A percentile compares a stretch with the other conserved stretches of the same genome.
Conservation (phyloP, 1,140 invertebrate genomes). For the Ganaspis sp. region DNA sequence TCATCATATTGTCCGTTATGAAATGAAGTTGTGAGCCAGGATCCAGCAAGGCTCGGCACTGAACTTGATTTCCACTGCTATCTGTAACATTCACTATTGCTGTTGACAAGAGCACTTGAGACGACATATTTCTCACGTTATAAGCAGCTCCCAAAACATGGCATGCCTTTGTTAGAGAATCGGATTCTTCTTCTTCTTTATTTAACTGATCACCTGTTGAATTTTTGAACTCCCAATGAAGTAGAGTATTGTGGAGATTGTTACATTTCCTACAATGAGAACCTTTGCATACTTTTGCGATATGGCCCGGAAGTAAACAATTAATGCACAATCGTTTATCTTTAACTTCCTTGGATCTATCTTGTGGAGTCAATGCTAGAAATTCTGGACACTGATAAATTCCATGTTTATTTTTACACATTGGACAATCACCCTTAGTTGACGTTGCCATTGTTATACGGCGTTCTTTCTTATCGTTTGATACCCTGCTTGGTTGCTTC, state of each 20-base stretch:
- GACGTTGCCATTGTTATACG: background rate
- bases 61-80: slow-evolving; percentile 28
- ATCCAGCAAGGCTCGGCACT: slow-evolving; percentile 44
- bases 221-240: slow-evolving; percentile 35
- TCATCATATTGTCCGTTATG: slow-evolving; percentile 35
- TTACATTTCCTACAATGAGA: slow-evolving; percentile 38
- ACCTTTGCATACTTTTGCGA: slow-evolving; percentile 36
- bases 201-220: background rate
- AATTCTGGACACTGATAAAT: slow-evolving; percentile 42
- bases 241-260: slow-evolving; percentile 36
- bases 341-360: slow-evolving; percentile 35
- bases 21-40: slow-evolving; percentile 39
- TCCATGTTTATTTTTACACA: slow-evolving; percentile 42
- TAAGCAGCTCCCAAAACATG: slow-evolving; percentile 23
- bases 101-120: slow-evolving; percentile 33
- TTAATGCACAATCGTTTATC: slow-evolving; percentile 36
- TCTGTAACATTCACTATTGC: too few species aligned
- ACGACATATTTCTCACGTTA: slow-evolving; percentile 15
- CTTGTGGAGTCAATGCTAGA: slow-evolving; percentile 34
- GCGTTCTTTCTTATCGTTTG: too few species aligned
- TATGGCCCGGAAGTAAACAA: slow-evolving; percentile 39
- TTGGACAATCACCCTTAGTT: slow-evolving; percentile 14
- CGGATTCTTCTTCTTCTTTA: background rate
- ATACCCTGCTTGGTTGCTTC: too few species aligned
- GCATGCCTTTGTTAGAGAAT: background rate